These are phyloP conservation scores for Leptinotarsa juncta DNA, from an alignment of 2,888 invertebrate species.

Conservation along the genomic window DNA sequence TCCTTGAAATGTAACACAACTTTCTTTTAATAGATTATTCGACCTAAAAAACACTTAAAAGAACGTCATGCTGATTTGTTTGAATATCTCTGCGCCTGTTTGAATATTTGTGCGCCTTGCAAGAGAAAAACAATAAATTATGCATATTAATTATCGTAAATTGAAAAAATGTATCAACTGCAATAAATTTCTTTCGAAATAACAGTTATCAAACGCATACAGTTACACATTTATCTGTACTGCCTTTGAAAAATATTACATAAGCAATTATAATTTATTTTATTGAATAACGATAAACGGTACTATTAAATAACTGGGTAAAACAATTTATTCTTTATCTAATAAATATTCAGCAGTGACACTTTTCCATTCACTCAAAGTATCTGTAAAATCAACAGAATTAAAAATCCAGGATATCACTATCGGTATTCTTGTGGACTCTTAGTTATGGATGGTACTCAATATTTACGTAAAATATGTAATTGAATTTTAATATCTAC, in stretches of 20 bases:
- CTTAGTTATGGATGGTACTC: too few species aligned
- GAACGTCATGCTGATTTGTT: constrained; percentile 9
- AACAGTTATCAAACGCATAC: constrained; percentile 20
- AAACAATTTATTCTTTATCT: neutral
- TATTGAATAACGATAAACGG: constrained; percentile 26
- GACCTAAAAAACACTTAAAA: neutral
- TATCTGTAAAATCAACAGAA: neutral
- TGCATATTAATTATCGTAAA: neutral
- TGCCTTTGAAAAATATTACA: constrained; percentile 17
- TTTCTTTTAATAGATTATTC: too few species aligned
- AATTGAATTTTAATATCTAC: too few species aligned
- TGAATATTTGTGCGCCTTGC: neutral
- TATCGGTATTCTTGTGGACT: too few species aligned
- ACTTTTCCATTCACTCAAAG: neutral
- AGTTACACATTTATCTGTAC: neutral
- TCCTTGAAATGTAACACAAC: too few species aligned
- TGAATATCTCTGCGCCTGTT: neutral
- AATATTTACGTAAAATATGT: too few species aligned
- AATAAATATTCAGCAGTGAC: neutral
- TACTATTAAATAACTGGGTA: constrained; percentile 12
- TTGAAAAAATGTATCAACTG: constrained; percentile 11
- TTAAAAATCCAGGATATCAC: too few species aligned
- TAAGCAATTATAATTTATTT: constrained; percentile 22
- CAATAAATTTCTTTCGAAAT: neutral
- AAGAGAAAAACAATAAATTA: neutral